Base-by-base conservation (phyloP, 2,797 vertebrate genomes). In the Sphenopsis melanotis region DNA sequence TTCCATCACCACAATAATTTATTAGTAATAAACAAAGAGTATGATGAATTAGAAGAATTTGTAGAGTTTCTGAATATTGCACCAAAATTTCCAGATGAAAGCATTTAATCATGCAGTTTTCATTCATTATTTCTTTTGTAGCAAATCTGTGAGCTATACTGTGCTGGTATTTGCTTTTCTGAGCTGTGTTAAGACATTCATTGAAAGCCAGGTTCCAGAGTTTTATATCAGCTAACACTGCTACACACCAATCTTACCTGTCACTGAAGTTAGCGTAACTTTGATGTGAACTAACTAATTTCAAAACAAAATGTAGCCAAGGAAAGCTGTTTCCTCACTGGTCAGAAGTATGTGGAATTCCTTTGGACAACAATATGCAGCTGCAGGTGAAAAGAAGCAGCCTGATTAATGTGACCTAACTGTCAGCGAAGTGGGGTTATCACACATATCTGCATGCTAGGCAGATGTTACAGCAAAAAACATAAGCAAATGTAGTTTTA, bases 1-100 rank as follows among this genome's bases (percentile, higher is more conserved):
- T 98, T 98, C 98, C 97, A 97, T 97, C 95, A 96, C 87, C 95
- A 96, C 98, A 97, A 98, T 98, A 94, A 98, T 98, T 98, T 98
- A 98, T 97, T 97, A 98, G 96, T 91, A 98, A 98, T 97, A 98
- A 98, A 98, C 98, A 98, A 98, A 98, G 97, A 96, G 92, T 91
- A 96, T 96, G 96, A 97, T 97, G 96, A 97, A 98, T 97, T 98
- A 96, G 94, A 96, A 98, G 95, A 98, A 97, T 97, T 90, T 94
- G 93, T 97, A 89, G 89, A 96, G 94, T 97, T 98, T 98, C 94
- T 97, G 96, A 98, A 97, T 97, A 98, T 97, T 97, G 94, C 96
- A 97, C 97, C 22, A 93, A 97, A 97, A 97, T 98, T 98, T 98
- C 97, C 97, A 97, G 97, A 98, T 97, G 96, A 97, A 97, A 98